Percentiles rank a stretch among this genome's conserved stretches.
These are phyloP conservation scores for Galerucella pusilla DNA, from an alignment of 2,888 invertebrate species.

Conservation along the genomic window DNA sequence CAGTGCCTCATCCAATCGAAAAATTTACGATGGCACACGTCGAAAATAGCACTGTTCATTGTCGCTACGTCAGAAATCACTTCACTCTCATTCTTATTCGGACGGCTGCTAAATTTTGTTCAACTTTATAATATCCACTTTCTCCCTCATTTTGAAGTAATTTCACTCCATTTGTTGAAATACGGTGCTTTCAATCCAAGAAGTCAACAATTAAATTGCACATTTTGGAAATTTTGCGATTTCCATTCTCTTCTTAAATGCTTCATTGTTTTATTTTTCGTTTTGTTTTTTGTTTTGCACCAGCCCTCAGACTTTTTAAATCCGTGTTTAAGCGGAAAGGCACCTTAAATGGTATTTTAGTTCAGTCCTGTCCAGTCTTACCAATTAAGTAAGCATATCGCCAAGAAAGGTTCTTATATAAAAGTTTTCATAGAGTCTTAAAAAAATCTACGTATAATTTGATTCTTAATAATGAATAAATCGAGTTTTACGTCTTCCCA, in stretches of 20 bases:
- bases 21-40: slow-evolving; percentile 54
- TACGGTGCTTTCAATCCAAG: slow-evolving; percentile 44
- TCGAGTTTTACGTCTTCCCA: slow-evolving; percentile 57
- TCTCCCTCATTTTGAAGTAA: slow-evolving; percentile 49
- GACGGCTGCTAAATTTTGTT: slow-evolving; percentile 60
- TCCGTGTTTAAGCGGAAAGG: slow-evolving; percentile 61
- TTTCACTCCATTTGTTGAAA: slow-evolving; percentile 50
- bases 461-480: slow-evolving; percentile 56
- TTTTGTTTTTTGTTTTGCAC: slow-evolving; percentile 49
- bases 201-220: slow-evolving; percentile 57
- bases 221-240: slow-evolving; percentile 50
- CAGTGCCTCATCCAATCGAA: slow-evolving; percentile 54
- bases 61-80: slow-evolving; percentile 53
- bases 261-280: slow-evolving; percentile 21
- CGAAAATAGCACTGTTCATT: slow-evolving; percentile 54
- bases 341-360: slow-evolving; percentile 60
- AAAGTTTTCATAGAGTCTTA: slow-evolving; percentile 59
- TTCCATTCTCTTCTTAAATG: slow-evolving; percentile 20
- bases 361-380: slow-evolving; percentile 66
- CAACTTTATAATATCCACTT: slow-evolving; percentile 38
- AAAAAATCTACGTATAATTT: slow-evolving; percentile 64
- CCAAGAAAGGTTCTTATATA: slow-evolving; percentile 61
- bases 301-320: slow-evolving; percentile 63
- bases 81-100: slow-evolving; percentile 56
- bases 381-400: slow-evolving; percentile 64